Conservation (phyloP, 2,113 vertebrate species). For the Saguinus midas region DNA sequence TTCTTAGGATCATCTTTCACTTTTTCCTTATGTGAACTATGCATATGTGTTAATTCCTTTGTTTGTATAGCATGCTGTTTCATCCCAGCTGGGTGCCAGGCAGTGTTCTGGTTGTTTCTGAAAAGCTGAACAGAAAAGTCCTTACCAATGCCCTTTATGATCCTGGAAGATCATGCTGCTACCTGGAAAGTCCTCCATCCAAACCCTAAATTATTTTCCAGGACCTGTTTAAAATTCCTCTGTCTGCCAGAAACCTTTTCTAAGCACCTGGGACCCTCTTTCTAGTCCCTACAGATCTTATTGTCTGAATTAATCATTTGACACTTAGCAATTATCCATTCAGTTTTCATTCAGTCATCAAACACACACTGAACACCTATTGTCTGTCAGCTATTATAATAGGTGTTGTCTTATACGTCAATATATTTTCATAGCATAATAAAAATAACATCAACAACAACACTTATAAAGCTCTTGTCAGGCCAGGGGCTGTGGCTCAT, state of each 20-base stretch:
- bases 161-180: neutral
- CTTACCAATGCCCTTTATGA: neutral
- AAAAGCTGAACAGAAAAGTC: neutral
- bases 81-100: neutral
- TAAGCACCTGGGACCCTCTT: neutral
- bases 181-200: neutral
- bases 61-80: neutral
- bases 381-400: neutral
- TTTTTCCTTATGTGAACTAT: neutral
- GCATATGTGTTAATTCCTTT: neutral
- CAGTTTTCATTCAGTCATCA: neutral
- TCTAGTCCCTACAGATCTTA: neutral
- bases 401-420: neutral
- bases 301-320: slow-evolving; percentile 2
- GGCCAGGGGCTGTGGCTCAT: too few species aligned
- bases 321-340: neutral
- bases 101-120: neutral
- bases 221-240: neutral
- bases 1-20: neutral
- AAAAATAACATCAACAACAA: neutral
- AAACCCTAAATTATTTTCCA: neutral
- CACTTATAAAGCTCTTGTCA: neutral
- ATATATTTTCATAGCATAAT: neutral
- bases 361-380: neutral
- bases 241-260: neutral